Conservation (phyloP, 2,888 invertebrate species). For the Spodoptera picta region DNA sequence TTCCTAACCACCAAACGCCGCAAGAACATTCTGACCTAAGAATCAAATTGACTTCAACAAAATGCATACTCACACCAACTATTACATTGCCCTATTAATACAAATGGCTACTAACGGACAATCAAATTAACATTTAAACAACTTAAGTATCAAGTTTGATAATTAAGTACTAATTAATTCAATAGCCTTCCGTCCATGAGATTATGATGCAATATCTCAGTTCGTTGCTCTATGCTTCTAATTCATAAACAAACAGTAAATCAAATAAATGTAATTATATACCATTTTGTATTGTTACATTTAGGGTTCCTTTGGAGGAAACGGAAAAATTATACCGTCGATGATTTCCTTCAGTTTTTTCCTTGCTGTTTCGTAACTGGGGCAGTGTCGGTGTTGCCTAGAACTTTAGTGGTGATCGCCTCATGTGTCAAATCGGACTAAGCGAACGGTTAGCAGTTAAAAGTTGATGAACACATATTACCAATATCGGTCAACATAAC, state of each 20-base stretch:
- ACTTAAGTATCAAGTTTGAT: conserved; percentile 32
- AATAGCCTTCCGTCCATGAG: conserved; percentile 41
- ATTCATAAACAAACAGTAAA: conserved; percentile 53
- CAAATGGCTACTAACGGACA: conserved; percentile 21
- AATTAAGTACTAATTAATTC: conserved; percentile 46
- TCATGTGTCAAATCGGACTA: no score
- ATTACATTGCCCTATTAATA: conserved; percentile 6
- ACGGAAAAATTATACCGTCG: conserved; percentile 18
- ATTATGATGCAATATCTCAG: conserved; percentile 61
- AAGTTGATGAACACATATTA: no score
- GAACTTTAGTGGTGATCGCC: no score
- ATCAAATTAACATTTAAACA: conserved; percentile 40
- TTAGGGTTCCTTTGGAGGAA: conserved; percentile 37
- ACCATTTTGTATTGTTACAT: conserved; percentile 42
- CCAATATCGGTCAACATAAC: no score
- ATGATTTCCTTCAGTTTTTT: conserved; percentile 2
- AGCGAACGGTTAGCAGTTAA: no score
- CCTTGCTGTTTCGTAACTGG: neutral
- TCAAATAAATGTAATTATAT: conserved; percentile 52
- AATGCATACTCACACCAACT: conserved; percentile 4
- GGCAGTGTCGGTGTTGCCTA: no score
- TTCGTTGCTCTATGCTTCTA: conserved; percentile 58
- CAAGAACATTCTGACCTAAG: no score
- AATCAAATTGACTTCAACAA: neutral
- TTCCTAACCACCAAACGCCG: no score